Evolutionary conservation across 2,113 vertebrate genomes (phyloP).

Genomic region (Prunella fulvescens): DNA sequence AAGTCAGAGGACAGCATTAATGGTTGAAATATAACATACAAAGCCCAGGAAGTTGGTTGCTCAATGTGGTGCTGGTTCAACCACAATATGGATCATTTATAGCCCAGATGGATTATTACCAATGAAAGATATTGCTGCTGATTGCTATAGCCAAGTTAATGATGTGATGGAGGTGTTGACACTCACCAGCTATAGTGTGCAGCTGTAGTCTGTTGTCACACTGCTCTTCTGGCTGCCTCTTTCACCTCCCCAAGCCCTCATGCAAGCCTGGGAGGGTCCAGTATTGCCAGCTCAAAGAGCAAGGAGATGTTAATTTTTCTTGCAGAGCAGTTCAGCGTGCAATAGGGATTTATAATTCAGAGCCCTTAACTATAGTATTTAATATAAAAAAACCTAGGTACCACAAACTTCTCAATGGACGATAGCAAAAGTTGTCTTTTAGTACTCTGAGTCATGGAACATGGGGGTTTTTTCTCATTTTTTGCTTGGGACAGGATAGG

Average conservation of each 20-base stretch:
- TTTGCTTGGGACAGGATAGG: not conserved
- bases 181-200: not conserved
- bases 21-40: not conserved
- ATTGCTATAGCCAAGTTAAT: not conserved
- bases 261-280: not conserved
- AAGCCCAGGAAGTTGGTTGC: not conserved
- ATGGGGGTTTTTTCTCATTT: not conserved
- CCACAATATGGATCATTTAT: not conserved
- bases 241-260: not conserved
- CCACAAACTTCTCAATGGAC: not conserved
- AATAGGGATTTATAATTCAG: not conserved
- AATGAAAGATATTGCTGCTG: not conserved
- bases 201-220: not conserved
- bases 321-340: rapidly evolving
- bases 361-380: not conserved
- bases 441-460: not conserved
- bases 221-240: not conserved
- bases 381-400: not conserved
- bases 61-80: not conserved
- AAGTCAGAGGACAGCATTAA: not conserved
- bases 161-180: not conserved
- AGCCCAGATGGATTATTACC: not conserved
- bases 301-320: not conserved
- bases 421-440: not conserved
- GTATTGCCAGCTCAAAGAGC: not conserved